Percentiles rank a stretch among this genome's conserved stretches.
Conservation (phyloP, 1,140 invertebrate genomes). For the Drosophila bifasciata region DNA sequence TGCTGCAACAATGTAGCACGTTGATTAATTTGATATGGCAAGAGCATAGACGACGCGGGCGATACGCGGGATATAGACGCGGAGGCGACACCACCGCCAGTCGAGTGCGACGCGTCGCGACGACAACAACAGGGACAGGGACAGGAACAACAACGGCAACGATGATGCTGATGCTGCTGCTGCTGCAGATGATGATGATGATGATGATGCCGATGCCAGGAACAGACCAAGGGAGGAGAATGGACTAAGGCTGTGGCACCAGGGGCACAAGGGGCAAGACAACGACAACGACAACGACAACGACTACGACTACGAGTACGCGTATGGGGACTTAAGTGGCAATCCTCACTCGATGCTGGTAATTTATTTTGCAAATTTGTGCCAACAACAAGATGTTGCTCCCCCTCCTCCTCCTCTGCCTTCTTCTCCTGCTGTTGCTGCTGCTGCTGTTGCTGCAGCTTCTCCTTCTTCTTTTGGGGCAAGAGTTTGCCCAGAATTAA, state of each 20-base stretch:
- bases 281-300: conserved; percentile 3
- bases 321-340: conserved; percentile 50
- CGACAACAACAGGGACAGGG: conserved; percentile 32
- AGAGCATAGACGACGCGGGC: conserved; percentile 75
- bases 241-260: no score
- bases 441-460: conserved; percentile 14
- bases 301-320: conserved; percentile 10
- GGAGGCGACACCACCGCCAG: conserved; percentile 20
- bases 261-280: not conserved
- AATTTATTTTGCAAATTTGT: conserved; percentile 80
- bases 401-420: conserved; percentile 15
- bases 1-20: conserved; percentile 81
- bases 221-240: no score
- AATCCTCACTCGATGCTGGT: conserved; percentile 67
- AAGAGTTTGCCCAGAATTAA: conserved; percentile 69
- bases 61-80: conserved; percentile 36
- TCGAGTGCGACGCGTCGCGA: conserved; percentile 69
- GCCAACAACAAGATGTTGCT: conserved; percentile 49
- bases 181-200: conserved; percentile 1
- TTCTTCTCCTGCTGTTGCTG: conserved; percentile 17
- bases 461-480: not conserved
- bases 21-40: conserved; percentile 83
- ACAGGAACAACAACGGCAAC: conserved; percentile 18
- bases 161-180: conserved; percentile 11
- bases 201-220: conserved; percentile 20